Percentiles rank a stretch among this genome's conserved stretches.
Evolutionary conservation across 2,888 invertebrate species (phyloP).

Genomic region (Toxonevra muliebris): DNA sequence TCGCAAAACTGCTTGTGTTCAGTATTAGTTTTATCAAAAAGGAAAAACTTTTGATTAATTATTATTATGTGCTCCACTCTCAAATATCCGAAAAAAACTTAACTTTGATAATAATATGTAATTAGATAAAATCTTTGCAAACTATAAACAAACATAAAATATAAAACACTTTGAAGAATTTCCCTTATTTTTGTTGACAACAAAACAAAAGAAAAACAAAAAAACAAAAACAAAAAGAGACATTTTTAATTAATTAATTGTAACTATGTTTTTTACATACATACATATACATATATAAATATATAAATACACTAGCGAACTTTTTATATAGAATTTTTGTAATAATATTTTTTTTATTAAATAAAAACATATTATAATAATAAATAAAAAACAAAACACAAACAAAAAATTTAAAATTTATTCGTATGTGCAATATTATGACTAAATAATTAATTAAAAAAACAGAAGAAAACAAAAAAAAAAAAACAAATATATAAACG

Average conservation of each 20-base stretch:
- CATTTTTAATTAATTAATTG: too few relatives aligned
- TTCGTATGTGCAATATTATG: conserved; percentile 30
- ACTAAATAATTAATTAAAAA: conserved; percentile 31
- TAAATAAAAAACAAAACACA: conserved; percentile 7
- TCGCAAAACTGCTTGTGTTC: conserved; percentile 54
- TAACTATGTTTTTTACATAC: neutral
- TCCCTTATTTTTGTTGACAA: too few relatives aligned
- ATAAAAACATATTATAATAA: conserved; percentile 32
- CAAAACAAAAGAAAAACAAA: too few relatives aligned
- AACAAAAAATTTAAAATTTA: conserved; percentile 31
- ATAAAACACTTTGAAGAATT: too few relatives aligned
- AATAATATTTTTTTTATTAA: conserved; percentile 43
- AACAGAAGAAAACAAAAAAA: conserved; percentile 33
- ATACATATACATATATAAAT: neutral
- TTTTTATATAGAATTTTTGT: conserved; percentile 59
- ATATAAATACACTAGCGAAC: conserved; percentile 30
- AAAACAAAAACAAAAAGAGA: too few relatives aligned
- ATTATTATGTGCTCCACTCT: too few relatives aligned
- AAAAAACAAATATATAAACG: neutral
- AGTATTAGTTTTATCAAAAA: conserved; percentile 51
- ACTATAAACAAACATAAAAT: too few relatives aligned
- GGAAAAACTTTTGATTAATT: neutral
- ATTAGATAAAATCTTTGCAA: too few relatives aligned
- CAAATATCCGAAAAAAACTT: too few relatives aligned
- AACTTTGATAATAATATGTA: too few relatives aligned